These are phyloP conservation scores for Cheilosia impressa DNA, from an alignment of 2,888 invertebrate species.

Conservation along the genomic window DNA sequence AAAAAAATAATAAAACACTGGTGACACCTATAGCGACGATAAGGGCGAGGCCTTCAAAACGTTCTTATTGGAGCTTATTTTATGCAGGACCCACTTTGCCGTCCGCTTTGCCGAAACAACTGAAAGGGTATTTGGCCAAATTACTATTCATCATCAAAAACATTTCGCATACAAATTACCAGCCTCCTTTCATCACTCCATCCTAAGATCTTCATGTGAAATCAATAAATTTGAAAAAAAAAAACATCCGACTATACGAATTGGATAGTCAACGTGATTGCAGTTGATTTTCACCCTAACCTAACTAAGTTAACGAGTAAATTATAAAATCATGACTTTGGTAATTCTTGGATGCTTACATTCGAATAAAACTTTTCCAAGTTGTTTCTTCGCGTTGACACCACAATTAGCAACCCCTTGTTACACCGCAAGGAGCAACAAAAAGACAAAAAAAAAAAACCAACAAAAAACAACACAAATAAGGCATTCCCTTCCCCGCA, in stretches of 20 bases:
- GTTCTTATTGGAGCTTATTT: no score
- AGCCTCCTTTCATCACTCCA: background rate
- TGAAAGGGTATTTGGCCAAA: background rate
- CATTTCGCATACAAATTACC: conserved; percentile 22
- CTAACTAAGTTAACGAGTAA: background rate
- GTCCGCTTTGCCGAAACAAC: background rate
- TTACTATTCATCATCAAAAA: background rate
- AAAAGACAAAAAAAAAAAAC: background rate
- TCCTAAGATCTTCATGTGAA: background rate
- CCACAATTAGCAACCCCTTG: conserved; percentile 15
- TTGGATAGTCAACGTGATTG: background rate
- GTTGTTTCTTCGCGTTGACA: background rate
- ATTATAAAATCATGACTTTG: background rate
- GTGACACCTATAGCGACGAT: no score
- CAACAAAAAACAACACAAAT: background rate
- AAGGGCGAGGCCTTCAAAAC: no score
- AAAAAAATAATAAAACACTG: no score
- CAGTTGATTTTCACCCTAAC: conserved; percentile 9
- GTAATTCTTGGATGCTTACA: background rate
- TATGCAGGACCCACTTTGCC: background rate
- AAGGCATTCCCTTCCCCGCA: background rate
- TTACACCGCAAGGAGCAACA: background rate
- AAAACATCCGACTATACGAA: conserved; percentile 6
- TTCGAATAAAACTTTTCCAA: background rate
- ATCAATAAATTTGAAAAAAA: background rate